Percentiles rank a stretch among this genome's conserved stretches.
These are phyloP conservation scores for Siphlonurus alternatus DNA, from an alignment of 2,888 invertebrate species.

Conservation along the genomic window DNA sequence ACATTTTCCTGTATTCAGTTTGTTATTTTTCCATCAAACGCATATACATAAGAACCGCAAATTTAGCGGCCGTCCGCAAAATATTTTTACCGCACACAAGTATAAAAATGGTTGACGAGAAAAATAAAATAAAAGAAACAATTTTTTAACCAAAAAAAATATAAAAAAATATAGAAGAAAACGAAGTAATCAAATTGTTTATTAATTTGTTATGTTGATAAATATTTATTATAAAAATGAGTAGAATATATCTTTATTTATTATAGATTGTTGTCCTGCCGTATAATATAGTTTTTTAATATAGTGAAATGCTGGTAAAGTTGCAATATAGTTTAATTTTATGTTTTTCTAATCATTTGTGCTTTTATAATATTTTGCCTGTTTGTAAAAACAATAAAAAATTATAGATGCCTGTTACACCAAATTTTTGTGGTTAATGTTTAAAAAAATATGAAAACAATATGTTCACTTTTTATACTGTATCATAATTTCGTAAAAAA, in stretches of 20 bases:
- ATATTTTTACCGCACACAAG: background rate
- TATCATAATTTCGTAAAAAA: background rate
- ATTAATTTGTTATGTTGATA: background rate
- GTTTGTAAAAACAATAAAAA: background rate
- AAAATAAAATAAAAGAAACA: background rate
- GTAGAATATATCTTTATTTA: background rate
- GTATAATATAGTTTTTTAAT: background rate
- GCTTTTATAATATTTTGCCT: background rate
- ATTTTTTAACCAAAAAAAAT: background rate
- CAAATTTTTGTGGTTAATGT: constrained; percentile 1
- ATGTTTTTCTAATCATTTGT: background rate
- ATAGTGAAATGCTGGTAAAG: background rate
- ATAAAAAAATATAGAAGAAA: background rate
- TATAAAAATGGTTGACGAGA: background rate
- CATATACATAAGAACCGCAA: background rate
- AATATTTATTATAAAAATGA: background rate
- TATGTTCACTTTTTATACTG: constrained; percentile 4
- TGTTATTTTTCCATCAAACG: too few relatives aligned
- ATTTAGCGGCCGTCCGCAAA: background rate
- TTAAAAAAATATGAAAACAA: background rate
- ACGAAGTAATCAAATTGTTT: background rate
- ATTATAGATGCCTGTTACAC: constrained; percentile 1
- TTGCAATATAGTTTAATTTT: background rate
- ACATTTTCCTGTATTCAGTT: too few relatives aligned
- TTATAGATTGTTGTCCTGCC: background rate